Evolutionary conservation across 2,113 vertebrate genomes (phyloP).

Genomic region (Bothrops jararaca): DNA sequence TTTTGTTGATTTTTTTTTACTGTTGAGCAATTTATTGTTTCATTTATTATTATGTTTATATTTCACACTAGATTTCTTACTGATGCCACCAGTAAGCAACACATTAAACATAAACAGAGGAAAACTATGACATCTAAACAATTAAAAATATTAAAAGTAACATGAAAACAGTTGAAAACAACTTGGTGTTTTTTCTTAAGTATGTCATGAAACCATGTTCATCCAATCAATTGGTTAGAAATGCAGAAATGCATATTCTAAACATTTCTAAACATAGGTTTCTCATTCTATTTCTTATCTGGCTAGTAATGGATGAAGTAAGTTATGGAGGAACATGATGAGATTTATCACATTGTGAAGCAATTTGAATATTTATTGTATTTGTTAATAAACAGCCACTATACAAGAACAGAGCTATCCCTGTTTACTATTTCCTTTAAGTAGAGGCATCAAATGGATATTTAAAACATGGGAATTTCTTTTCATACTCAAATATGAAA

Average conservation of each 20-base stretch:
- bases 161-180: not conserved
- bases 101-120: not conserved
- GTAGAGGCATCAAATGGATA: not conserved
- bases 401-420: not conserved
- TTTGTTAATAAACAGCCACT: not conserved
- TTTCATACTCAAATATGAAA: not conserved
- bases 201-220: not conserved
- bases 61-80: not conserved
- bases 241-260: not conserved
- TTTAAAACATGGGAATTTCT: not conserved
- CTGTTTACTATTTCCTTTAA: not conserved
- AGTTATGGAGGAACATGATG: slow-evolving; percentile 58
- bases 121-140: not conserved
- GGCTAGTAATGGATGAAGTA: slow-evolving; percentile 43
- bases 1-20: not conserved
- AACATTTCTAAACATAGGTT: not conserved
- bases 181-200: not conserved
- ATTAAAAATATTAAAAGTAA: not conserved
- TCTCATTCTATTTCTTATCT: slow-evolving; percentile 17
- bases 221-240: not conserved
- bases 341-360: slow-evolving; percentile 52
- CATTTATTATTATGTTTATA: not conserved
- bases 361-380: slow-evolving; percentile 15
- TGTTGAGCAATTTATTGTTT: not conserved
- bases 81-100: not conserved